Percentiles rank a stretch among this genome's conserved stretches.
Evolutionary conservation across 2,888 invertebrate species (phyloP).

Genomic region (Cantharis nigra): DNA sequence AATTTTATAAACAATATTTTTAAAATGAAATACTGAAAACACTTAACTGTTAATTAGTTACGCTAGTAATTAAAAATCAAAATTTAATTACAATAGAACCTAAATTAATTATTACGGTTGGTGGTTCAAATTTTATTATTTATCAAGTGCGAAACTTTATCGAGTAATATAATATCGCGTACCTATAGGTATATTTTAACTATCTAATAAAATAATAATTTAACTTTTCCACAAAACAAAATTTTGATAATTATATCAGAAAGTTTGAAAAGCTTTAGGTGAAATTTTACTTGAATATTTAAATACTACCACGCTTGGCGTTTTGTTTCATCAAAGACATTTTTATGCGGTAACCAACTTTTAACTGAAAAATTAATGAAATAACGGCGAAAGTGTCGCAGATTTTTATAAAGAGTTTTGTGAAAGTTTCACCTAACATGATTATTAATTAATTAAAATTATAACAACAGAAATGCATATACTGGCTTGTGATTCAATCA

Average conservation of each 20-base stretch:
- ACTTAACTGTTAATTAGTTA: background rate
- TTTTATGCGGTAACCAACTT: background rate
- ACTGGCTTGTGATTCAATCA: too few relatives aligned
- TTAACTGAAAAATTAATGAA: background rate
- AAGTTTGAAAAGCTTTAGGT: background rate
- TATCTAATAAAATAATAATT: background rate
- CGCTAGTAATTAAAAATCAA: background rate
- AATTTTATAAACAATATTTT: too few relatives aligned
- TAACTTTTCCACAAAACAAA: background rate
- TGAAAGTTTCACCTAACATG: background rate
- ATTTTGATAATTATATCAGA: background rate
- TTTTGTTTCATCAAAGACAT: background rate
- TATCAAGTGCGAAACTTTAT: background rate
- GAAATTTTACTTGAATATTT: background rate
- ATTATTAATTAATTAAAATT: background rate
- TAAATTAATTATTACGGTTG: background rate
- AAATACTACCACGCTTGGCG: background rate
- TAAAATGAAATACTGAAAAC: background rate
- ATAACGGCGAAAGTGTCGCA: background rate
- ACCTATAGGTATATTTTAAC: background rate
- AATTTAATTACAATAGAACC: background rate
- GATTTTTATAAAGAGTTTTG: background rate
- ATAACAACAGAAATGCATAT: background rate
- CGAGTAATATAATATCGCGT: background rate
- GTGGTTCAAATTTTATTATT: background rate